These are phyloP conservation scores for Periplaneta americana DNA, from an alignment of 1,140 invertebrate genomes.

Conservation along the genomic window DNA sequence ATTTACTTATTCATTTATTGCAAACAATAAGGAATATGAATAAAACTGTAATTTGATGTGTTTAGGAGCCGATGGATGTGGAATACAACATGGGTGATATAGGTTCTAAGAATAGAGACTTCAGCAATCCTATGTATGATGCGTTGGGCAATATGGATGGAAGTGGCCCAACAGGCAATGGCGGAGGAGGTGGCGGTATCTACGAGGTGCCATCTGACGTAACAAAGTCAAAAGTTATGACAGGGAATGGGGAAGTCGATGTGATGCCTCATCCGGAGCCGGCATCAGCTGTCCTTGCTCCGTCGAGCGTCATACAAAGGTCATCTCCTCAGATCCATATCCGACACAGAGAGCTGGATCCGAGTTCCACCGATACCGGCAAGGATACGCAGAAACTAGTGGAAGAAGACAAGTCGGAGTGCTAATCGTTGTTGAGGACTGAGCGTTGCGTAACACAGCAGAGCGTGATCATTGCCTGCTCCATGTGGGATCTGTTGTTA, in stretches of 20 bases:
- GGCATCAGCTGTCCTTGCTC: constrained; percentile 65
- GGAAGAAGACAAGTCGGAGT: constrained; percentile 73
- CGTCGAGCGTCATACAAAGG: constrained; percentile 72
- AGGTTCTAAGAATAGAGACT: constrained; percentile 74
- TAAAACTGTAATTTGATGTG: neutral
- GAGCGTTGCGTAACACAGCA: neutral
- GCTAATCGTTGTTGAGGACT: constrained; percentile 26
- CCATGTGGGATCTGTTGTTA: neutral
- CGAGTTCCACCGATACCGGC: constrained; percentile 75
- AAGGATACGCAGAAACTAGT: constrained; percentile 88
- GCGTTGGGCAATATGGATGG: constrained; percentile 50
- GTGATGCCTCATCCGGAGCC: constrained; percentile 39
- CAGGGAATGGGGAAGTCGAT: constrained; percentile 33
- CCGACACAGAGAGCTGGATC: constrained; percentile 73
- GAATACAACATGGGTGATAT: constrained; percentile 71
- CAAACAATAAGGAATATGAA: neutral
- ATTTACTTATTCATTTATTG: too few relatives aligned
- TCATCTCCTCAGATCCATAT: constrained; percentile 66
- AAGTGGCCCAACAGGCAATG: constrained; percentile 50
- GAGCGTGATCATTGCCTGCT: neutral
- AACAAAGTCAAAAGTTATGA: constrained; percentile 50
- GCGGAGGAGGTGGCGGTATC: constrained; percentile 55
- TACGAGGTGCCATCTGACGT: constrained; percentile 75
- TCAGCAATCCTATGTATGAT: constrained; percentile 96
- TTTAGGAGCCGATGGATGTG: constrained; percentile 53